A percentile compares a stretch with the other conserved stretches of the same genome.
Conservation (phyloP, 1,140 invertebrate species). For the Ctenoplectra terminalis region DNA sequence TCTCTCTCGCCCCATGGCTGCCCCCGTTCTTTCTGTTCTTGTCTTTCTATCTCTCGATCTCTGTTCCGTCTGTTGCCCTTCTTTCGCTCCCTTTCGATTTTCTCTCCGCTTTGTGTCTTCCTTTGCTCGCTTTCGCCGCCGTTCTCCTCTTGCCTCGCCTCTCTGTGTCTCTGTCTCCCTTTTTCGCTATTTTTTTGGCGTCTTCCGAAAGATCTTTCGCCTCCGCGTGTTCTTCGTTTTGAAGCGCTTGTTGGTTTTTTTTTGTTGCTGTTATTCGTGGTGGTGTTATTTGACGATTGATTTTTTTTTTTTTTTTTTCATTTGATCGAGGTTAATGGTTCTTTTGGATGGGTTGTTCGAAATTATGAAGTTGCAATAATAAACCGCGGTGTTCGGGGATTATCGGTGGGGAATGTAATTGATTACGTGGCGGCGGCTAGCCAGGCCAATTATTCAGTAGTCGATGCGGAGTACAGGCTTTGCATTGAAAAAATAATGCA, state of each 20-base stretch:
- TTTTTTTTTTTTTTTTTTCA: background rate
- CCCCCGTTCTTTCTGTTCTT: slow-evolving; percentile 25
- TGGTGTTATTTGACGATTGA: background rate
- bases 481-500: slow-evolving; percentile 9
- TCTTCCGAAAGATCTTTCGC: background rate
- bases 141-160: slow-evolving; percentile 16
- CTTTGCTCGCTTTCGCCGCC: slow-evolving; percentile 29
- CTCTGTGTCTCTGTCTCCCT: slow-evolving; percentile 5
- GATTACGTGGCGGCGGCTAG: slow-evolving; percentile 47
- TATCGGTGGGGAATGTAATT: slow-evolving; percentile 9
- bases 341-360: background rate
- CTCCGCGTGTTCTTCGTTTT: no score
- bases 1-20: slow-evolving; percentile 32
- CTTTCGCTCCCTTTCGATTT: slow-evolving; percentile 40
- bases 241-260: no score
- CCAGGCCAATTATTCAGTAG: slow-evolving; percentile 45
- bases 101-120: slow-evolving; percentile 36
- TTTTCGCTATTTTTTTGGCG: slow-evolving; percentile 35
- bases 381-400: slow-evolving; percentile 33
- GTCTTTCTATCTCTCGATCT: slow-evolving; percentile 41
- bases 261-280: no score
- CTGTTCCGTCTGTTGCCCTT: slow-evolving; percentile 27
- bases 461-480: background rate
- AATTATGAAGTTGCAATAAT: slow-evolving; percentile 32
- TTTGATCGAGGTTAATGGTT: background rate